These are phyloP conservation scores for Sebastes miniatus DNA, from an alignment of 2,797 vertebrate genomes.

Conservation along the genomic window DNA sequence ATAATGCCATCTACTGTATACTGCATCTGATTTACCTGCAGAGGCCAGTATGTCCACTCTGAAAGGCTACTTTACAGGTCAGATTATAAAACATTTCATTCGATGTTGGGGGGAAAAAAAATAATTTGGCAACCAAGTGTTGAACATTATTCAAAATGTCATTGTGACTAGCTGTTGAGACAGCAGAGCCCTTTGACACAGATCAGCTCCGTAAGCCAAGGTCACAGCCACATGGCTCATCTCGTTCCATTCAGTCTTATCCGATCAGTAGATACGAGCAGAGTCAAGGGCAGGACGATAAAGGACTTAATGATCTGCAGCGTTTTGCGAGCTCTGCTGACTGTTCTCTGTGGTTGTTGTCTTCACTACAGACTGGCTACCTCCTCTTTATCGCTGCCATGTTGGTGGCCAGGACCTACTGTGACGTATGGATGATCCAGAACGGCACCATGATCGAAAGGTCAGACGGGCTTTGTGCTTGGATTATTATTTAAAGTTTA, in stretches of 20 bases:
- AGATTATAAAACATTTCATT: background rate
- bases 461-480: constrained; percentile 66
- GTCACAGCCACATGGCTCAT: constrained; percentile 4
- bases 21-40: background rate
- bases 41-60: background rate
- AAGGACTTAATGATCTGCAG: background rate
- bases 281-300: constrained; percentile 23
- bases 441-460: constrained; percentile 99
- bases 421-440: constrained; percentile 99
- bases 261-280: constrained; percentile 28
- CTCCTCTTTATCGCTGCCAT: constrained; percentile 92
- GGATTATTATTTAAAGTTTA: background rate
- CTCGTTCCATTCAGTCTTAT: constrained; percentile 8
- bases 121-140: background rate
- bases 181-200: constrained; percentile 42
- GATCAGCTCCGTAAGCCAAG: constrained; percentile 34
- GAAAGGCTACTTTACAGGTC: background rate
- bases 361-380: constrained; percentile 86
- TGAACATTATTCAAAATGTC: background rate
- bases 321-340: background rate
- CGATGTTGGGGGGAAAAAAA: background rate
- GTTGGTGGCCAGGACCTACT: constrained; percentile 95
- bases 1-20: background rate
- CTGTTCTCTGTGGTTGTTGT: background rate
- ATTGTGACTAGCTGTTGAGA: background rate